A percentile compares a stretch with the other conserved stretches of the same genome.
Conservation (phyloP, 2,888 invertebrate species). For the Thyatira batis region DNA sequence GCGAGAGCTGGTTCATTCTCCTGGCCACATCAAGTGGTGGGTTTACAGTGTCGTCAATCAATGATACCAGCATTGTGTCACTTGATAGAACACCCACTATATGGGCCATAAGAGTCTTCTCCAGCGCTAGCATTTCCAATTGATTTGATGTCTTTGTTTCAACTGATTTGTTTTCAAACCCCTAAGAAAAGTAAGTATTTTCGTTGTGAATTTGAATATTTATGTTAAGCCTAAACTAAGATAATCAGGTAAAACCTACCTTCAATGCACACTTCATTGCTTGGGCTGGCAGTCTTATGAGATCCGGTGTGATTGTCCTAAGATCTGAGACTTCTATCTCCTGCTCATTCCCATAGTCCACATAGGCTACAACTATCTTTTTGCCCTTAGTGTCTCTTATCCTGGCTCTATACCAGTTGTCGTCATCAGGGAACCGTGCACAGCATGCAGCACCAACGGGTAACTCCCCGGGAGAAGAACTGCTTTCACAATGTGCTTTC, state of each 20-base stretch:
- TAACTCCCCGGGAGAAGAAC: slow-evolving; percentile 70
- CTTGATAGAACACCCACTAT: slow-evolving; percentile 79
- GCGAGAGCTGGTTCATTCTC: slow-evolving; percentile 71
- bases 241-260: slow-evolving; percentile 40
- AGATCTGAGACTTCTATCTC: slow-evolving; percentile 83
- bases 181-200: slow-evolving; percentile 40
- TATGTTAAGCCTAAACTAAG: too few species aligned
- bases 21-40: slow-evolving; percentile 83
- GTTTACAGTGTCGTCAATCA: slow-evolving; percentile 78
- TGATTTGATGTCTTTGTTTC: slow-evolving; percentile 82
- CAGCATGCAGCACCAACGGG: slow-evolving; percentile 86
- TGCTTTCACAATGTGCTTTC: slow-evolving; percentile 81
- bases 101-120: slow-evolving; percentile 83
- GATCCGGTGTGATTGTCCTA: slow-evolving; percentile 84
- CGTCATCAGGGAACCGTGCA: slow-evolving; percentile 90
- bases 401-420: slow-evolving; percentile 95
- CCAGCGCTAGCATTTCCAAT: slow-evolving; percentile 87
- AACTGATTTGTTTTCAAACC: slow-evolving; percentile 79
- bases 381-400: slow-evolving; percentile 84
- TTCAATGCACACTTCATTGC: slow-evolving; percentile 90
- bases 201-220: too few species aligned
- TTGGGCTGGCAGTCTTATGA: slow-evolving; percentile 86
- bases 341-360: slow-evolving; percentile 98
- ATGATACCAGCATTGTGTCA: slow-evolving; percentile 83
- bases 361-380: slow-evolving; percentile 88